These are phyloP conservation scores for Elymnias hypermnestra DNA, from an alignment of 1,140 invertebrate genomes.

Conservation along the genomic window DNA sequence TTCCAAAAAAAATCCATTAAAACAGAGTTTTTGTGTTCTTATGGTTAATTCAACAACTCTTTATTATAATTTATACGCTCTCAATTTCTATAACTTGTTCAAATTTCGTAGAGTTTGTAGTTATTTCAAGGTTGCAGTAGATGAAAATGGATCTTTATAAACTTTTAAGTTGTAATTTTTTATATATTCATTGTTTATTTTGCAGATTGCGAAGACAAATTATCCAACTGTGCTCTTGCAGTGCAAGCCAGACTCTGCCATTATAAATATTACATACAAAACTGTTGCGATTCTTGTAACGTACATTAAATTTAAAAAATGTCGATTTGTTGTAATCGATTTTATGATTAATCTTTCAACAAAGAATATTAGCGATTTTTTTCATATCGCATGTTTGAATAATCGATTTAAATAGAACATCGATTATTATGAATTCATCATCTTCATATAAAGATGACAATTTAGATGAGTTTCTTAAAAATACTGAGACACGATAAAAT, in stretches of 20 bases:
- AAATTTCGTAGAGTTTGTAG: too few species aligned
- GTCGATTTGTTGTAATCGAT: neutral
- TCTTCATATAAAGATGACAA: too few species aligned
- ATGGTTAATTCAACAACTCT: too few species aligned
- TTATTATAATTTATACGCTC: too few species aligned
- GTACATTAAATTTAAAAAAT: neutral
- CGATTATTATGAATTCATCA: too few species aligned
- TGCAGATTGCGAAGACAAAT: slow-evolving; percentile 82
- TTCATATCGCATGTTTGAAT: neutral
- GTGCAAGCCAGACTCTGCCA: slow-evolving; percentile 87
- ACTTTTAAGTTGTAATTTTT: neutral
- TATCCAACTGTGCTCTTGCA: slow-evolving; percentile 85
- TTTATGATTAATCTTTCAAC: too few species aligned
- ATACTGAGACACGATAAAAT: neutral
- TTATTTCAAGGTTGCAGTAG: too few species aligned
- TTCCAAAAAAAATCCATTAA: too few species aligned
- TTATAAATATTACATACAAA: slow-evolving; percentile 86
- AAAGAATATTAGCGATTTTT: slow-evolving; percentile 1
- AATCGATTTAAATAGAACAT: too few species aligned
- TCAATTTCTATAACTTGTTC: too few species aligned
- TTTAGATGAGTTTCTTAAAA: neutral
- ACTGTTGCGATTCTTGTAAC: slow-evolving; percentile 85
- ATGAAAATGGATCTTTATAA: too few species aligned
- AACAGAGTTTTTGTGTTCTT: too few species aligned
- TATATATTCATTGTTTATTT: slow-evolving; percentile 15